Evolutionary conservation across 2,113 vertebrate genomes (phyloP), one percentile per base, ranked within the genome.

Genomic region (Oreamnos americanus): DNA sequence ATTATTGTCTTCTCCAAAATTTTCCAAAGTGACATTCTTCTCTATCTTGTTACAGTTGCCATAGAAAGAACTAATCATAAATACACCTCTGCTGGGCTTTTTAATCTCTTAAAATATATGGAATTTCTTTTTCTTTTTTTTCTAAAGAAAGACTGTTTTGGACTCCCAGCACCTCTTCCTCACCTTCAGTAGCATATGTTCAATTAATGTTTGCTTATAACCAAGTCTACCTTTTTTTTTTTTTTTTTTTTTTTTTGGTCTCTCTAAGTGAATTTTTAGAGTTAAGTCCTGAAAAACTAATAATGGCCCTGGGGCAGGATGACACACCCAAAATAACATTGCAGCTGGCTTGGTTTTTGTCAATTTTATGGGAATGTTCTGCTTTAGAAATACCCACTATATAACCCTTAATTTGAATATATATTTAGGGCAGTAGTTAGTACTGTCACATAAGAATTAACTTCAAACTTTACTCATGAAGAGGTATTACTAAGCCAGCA

Each of bases 371-470:
- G 62, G 45, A 87, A 83, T 95, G 94, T 62, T 96, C 85, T 94
- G n/a, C 86, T 91, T 91, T 91, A 95, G 88, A 96, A 96, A 92
- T 95, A 96, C 57, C 97, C 82, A 2, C 85, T 78, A 19, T 78
- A 19, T 82, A 97, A 95, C 93, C 97, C 53, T 96, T 96, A 95
- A 98, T 98, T 98, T 98, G 81, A 91, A 94, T 67, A 92, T 97
- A 96, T 95, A 97, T 98, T 97, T 98, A 98, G 97, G 93, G 51
- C 9, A 93, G 9, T 92, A 95, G 96, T 94, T 97, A 89, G 88
- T 92, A 85, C 23, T 95, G 85, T 93, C 97, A 96, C 81, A 13
- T 67, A 95, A 39, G 90, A 96, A 96, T 47, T 90, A 95, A 95
- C 95, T 94, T 43, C 12, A 88, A 55, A 94, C 85, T 84, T 97